phyloP scores from a whole-genome alignment of 2,113 vertebrate species.

The Alexandromys fortis region DNA sequence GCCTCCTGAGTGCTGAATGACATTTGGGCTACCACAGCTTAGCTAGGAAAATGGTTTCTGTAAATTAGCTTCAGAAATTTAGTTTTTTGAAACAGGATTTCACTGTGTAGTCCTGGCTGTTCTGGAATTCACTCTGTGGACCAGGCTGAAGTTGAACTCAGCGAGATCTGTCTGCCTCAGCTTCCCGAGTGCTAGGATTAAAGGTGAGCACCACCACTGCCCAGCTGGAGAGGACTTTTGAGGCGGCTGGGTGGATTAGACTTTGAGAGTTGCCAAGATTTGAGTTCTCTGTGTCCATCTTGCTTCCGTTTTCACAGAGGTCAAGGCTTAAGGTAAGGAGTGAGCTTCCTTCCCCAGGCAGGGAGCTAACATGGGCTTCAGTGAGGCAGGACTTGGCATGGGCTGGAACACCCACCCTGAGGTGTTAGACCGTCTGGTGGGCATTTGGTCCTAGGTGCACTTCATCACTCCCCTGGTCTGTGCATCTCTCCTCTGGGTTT shows the following conservation, averaged over 20 bases:
- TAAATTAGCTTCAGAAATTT: conserved; percentile 56
- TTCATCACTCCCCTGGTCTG: neutral
- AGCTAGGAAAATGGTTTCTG: conserved; percentile 15
- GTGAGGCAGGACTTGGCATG: neutral
- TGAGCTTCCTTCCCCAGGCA: neutral
- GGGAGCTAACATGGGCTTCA: neutral
- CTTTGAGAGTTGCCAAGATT: neutral
- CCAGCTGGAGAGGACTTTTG: neutral
- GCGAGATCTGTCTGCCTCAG: neutral
- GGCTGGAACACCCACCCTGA: too few relatives aligned
- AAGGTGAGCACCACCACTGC: neutral
- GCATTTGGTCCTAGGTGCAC: neutral
- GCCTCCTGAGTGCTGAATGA: neutral
- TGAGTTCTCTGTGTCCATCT: neutral
- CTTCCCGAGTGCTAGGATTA: neutral
- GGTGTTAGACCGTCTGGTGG: neutral
- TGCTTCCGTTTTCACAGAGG: neutral
- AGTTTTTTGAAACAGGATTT: neutral
- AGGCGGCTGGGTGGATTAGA: neutral
- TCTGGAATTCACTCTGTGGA: neutral
- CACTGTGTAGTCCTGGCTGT: neutral
- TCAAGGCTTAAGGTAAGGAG: neutral
- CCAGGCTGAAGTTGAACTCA: neutral
- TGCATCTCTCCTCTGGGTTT: neutral
- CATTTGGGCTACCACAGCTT: neutral